Evolutionary conservation across 2,797 vertebrate genomes (phyloP).

Genomic region (Leptodactylus fallax): DNA sequence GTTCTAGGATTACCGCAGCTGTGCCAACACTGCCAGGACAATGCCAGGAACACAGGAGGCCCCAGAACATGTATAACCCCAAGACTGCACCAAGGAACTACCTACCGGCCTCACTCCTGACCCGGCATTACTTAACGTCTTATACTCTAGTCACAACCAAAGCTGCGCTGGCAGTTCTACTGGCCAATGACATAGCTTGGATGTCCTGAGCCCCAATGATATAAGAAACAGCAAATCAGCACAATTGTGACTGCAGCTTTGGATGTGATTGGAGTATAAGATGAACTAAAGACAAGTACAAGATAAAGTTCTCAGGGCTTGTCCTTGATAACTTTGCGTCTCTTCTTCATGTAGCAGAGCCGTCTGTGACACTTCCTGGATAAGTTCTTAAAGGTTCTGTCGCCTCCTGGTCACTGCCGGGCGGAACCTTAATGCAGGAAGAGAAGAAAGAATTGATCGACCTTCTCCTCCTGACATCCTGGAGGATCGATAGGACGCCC

Average conservation of each 20-base stretch:
- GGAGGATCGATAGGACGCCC: constrained; percentile 35
- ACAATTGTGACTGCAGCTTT: not conserved
- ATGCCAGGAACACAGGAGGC: too few species aligned
- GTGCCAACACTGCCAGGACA: not conserved
- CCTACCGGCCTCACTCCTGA: not conserved
- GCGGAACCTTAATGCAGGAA: not conserved
- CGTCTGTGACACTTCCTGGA: not conserved
- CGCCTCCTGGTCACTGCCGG: not conserved
- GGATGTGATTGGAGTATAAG: not conserved
- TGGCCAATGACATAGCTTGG: too few species aligned
- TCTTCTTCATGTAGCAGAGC: too few species aligned
- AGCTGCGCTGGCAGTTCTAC: not conserved
- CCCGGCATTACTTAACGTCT: not conserved
- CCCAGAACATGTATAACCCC: too few species aligned
- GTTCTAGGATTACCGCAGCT: not conserved
- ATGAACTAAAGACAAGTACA: too few species aligned
- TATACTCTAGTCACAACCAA: not conserved
- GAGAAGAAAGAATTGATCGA: not conserved
- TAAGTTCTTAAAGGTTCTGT: not conserved
- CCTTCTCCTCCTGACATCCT: not conserved
- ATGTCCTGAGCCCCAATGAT: not conserved
- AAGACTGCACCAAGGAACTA: too few species aligned
- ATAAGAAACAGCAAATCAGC: not conserved
- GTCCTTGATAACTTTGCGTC: not conserved
- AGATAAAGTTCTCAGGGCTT: not conserved